A percentile compares a stretch with the other conserved stretches of the same genome.
These are phyloP conservation scores for Corella eumyota DNA, from an alignment of 23 tunicate species.

Conservation along the genomic window DNA sequence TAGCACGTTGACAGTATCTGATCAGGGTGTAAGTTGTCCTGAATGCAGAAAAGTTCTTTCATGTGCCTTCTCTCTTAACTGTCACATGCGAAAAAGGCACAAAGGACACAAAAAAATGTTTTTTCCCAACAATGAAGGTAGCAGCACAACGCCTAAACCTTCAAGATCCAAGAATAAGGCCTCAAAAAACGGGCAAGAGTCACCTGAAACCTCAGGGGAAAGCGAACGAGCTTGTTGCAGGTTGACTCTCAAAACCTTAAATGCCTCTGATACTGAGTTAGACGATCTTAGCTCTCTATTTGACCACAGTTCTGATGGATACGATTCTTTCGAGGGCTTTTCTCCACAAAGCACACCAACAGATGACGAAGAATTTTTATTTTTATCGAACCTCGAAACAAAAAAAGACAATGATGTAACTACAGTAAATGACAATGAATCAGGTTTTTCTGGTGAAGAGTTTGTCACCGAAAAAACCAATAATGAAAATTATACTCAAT, in stretches of 20 bases:
- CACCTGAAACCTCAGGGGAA: conserved; percentile 42
- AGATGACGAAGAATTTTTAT: no score
- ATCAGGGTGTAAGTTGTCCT: conserved; percentile 16
- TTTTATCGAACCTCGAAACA: no score
- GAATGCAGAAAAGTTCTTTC: conserved; percentile 26
- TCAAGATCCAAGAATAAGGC: not conserved
- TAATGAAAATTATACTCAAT: not conserved
- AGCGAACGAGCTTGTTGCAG: conserved; percentile 7
- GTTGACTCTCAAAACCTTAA: no score
- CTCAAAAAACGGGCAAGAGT: conserved; percentile 53
- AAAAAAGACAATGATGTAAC: conserved; percentile 17
- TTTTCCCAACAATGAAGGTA: conserved; percentile 14
- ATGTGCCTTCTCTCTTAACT: conserved; percentile 39
- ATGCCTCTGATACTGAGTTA: no score
- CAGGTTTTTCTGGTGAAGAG: conserved; percentile 2
- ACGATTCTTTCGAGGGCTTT: no score
- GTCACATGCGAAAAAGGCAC: conserved; percentile 74
- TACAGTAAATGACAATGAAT: conserved; percentile 9
- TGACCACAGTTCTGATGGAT: no score
- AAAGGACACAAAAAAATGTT: conserved; percentile 39
- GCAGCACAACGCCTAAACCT: not conserved
- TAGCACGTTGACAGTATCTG: no score
- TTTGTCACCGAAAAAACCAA: not conserved
- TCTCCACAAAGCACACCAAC: no score
- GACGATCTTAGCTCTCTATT: no score